Conservation (phyloP, 2,113 vertebrate species). For the Eolophus roseicapilla region DNA sequence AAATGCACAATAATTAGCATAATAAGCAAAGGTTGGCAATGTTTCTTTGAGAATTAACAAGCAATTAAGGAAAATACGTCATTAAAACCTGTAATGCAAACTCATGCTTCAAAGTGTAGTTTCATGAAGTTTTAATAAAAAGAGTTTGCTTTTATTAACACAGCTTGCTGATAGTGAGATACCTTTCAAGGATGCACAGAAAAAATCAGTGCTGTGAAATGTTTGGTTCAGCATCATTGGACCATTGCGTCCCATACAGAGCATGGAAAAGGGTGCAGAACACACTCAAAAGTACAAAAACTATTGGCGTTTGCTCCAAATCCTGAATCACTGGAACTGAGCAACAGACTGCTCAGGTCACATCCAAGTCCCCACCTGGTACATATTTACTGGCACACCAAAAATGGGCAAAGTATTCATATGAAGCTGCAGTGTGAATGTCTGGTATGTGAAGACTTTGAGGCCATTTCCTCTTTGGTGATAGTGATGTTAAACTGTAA, state of each 20-base stretch:
- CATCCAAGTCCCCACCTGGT: neutral
- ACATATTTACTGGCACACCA: neutral
- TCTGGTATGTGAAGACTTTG: neutral
- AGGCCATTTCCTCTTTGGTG: neutral
- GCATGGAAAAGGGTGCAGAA: neutral
- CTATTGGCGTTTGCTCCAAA: rapidly evolving
- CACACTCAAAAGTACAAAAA: neutral
- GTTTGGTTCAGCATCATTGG: neutral
- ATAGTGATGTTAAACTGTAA: neutral
- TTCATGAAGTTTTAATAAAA: neutral
- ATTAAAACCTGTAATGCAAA: neutral
- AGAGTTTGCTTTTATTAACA: neutral
- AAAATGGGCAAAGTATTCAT: neutral
- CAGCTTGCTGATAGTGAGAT: neutral
- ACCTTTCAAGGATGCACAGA: neutral
- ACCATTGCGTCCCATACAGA: neutral
- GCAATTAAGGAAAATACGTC: neutral
- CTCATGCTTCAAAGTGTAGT: neutral
- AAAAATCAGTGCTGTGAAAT: neutral
- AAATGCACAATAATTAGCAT: neutral
- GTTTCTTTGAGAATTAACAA: neutral
- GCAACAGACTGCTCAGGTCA: neutral
- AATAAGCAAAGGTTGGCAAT: neutral
- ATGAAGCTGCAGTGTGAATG: neutral
- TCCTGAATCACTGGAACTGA: neutral